Base-by-base conservation (phyloP, 2,113 vertebrate genomes). In the Illadopsis cleaveri region DNA sequence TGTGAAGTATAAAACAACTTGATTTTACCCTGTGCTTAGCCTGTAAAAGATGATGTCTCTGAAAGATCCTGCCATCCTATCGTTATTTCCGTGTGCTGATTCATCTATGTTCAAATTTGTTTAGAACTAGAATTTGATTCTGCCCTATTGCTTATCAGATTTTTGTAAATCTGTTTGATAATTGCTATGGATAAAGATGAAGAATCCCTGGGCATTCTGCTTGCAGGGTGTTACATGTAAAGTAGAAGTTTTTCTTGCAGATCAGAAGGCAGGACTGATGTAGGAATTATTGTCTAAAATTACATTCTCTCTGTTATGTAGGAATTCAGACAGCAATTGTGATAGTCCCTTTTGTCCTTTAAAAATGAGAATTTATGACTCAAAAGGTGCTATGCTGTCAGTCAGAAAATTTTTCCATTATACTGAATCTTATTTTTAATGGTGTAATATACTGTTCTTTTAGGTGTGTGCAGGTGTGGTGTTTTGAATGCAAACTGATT, bases 321-420 rank as follows among this genome's bases (percentile, higher is more conserved):
- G 81, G 37, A 82, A 82, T 94, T 95, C 84, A 95, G 91, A 56
- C 31, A 72, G 37, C 50, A 61, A 68, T 82, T 57, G 45, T 76
- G 61, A 69, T 94, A 76, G 70, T 89, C 56, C 77, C 61, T 89
- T 89, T 89, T 69, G 61, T 93, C 81, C 93, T 79, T 83, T 79
- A 66, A 91, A 97, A 92, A 91, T 94, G 45, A 71, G 81, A 91
- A 87, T 95, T 91, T 86, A 40, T 95, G 68, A 71, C 40, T 91
- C 73, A 91, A 91, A 81, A 89, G 58, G 31, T 76, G 44, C 61
- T 87, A 18, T 12, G 27, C 76, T 95, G 53, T 91, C 89, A 94
- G 69, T 83, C 61, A 89, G 44, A 82, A 51, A 57, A 24, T 75
- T 71, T 84, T 89, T 79, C 73, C n/a, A 24, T 89, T 75, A 40